These are phyloP conservation scores for Acipenser ruthenus DNA, from an alignment of 2,797 vertebrate genomes.

Conservation along the genomic window DNA sequence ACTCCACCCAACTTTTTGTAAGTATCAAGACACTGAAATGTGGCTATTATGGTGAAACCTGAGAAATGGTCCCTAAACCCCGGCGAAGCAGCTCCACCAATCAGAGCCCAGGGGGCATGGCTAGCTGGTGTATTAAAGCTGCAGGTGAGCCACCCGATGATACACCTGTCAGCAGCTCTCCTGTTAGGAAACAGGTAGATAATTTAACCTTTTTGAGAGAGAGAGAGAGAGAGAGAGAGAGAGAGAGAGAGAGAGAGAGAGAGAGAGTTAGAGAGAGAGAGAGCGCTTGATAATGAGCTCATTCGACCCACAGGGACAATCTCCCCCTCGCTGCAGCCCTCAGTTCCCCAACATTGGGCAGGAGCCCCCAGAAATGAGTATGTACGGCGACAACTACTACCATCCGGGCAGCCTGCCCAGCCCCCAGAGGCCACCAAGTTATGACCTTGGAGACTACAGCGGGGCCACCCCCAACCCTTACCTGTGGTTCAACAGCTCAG, in stretches of 20 bases:
- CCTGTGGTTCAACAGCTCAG: conserved; percentile 63
- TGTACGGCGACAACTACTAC: conserved; percentile 91
- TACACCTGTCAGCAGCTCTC: not conserved
- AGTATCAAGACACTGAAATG: too few species aligned
- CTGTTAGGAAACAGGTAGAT: not conserved
- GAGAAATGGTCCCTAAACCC: not conserved
- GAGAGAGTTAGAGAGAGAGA: conserved; percentile 21
- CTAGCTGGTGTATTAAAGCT: not conserved
- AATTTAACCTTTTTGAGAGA: too few species aligned
- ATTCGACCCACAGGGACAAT: conserved; percentile 70
- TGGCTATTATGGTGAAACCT: not conserved
- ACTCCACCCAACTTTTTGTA: too few species aligned
- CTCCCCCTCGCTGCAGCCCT: conserved; percentile 85
- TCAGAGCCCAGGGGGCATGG: not conserved
- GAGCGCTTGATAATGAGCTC: conserved; percentile 64
- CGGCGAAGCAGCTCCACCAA: not conserved
- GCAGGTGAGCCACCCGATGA: not conserved
- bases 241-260: conserved; percentile 10
- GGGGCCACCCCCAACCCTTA: conserved; percentile 77
- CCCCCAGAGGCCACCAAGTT: conserved; percentile 75
- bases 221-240: not conserved
- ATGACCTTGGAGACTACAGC: conserved; percentile 79
- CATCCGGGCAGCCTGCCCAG: conserved; percentile 79
- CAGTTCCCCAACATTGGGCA: conserved; percentile 76
- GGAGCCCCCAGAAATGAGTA: conserved; percentile 75